Percentiles rank a stretch among this genome's conserved stretches.
Evolutionary conservation across 2,113 vertebrate species (phyloP).

Genomic region (Hemiprocne comata): DNA sequence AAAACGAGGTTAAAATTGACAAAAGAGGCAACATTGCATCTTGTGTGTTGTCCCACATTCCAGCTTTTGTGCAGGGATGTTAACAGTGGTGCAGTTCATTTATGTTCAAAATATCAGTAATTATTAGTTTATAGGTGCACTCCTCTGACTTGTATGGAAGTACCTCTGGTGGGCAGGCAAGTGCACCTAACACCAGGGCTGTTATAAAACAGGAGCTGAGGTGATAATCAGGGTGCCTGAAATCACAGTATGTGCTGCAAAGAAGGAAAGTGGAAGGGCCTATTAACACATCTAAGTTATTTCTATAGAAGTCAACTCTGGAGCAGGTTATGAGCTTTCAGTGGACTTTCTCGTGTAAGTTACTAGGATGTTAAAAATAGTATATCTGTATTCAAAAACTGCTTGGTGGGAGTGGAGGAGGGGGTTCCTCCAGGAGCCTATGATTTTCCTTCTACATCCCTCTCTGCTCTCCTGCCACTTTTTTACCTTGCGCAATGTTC

Average conservation of each 20-base stretch:
- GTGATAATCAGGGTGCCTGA: background rate
- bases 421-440: background rate
- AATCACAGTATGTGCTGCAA: background rate
- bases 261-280: background rate
- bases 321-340: background rate
- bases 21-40: background rate
- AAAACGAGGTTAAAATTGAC: constrained; percentile 34
- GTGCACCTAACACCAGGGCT: background rate
- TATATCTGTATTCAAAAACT: background rate
- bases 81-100: background rate
- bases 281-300: rapidly evolving
- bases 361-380: background rate
- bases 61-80: background rate
- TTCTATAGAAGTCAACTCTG: background rate
- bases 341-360: background rate
- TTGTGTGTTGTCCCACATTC: background rate
- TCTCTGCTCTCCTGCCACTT: background rate
- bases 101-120: background rate
- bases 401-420: background rate
- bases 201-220: background rate
- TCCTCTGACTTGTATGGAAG: background rate
- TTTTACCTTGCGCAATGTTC: constrained; percentile 91
- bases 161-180: background rate
- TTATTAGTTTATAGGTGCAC: background rate
- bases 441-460: background rate